Conservation (phyloP, 2,797 vertebrate genomes). For the Lagocephalus sceleratus region DNA sequence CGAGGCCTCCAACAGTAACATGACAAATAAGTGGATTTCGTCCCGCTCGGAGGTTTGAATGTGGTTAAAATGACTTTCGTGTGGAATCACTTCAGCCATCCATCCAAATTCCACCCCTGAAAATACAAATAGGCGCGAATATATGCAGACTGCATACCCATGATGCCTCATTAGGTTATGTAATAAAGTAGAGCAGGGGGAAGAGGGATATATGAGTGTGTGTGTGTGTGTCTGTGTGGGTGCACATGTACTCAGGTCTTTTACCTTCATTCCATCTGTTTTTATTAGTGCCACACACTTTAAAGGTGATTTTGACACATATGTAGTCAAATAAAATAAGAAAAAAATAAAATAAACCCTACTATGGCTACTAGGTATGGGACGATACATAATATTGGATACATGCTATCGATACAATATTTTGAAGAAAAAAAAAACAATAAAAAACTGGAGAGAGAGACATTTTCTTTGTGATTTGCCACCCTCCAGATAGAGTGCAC, state of each 20-base stretch:
- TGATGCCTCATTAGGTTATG: constrained; percentile 57
- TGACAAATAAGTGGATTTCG: constrained; percentile 67
- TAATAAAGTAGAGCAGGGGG: constrained; percentile 31
- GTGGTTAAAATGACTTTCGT: constrained; percentile 72
- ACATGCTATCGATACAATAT: too few relatives aligned
- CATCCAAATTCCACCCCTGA: constrained; percentile 60
- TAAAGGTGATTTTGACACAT: too few relatives aligned
- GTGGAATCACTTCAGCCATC: constrained; percentile 66
- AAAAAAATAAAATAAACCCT: too few relatives aligned
- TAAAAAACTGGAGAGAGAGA: too few relatives aligned
- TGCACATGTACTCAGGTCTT: background rate
- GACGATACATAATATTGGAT: too few relatives aligned
- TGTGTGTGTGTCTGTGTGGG: background rate
- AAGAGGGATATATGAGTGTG: constrained; percentile 14
- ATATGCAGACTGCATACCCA: constrained; percentile 51
- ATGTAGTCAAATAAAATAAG: too few relatives aligned
- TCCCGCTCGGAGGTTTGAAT: constrained; percentile 53
- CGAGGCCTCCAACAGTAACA: constrained; percentile 62
- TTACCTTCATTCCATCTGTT: background rate
- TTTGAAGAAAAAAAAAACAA: too few relatives aligned
- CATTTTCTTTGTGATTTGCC: too few relatives aligned
- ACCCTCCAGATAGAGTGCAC: too few relatives aligned
- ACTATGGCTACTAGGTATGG: too few relatives aligned
- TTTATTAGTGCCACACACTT: too few relatives aligned
- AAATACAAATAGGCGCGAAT: constrained; percentile 60